Evolutionary conservation across 1,140 invertebrate genomes (phyloP).

Genomic region (Odontomachus brunneus): DNA sequence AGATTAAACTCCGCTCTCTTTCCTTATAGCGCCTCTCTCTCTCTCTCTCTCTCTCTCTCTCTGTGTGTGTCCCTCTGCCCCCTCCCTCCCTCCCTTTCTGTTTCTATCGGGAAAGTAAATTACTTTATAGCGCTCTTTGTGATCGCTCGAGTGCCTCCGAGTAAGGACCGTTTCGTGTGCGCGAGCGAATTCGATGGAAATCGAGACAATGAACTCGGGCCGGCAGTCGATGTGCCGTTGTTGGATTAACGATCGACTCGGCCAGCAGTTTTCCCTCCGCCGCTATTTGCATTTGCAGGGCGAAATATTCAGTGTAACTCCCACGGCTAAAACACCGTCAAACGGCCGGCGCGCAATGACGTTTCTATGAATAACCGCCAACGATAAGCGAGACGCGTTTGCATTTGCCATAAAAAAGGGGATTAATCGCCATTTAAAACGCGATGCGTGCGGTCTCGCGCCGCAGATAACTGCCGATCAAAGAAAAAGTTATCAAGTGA

Average conservation of each 20-base stretch:
- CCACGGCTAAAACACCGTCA: neutral
- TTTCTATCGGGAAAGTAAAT: conserved; percentile 54
- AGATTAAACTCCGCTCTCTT: conserved; percentile 5
- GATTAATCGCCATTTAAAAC: neutral
- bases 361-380: too few relatives aligned
- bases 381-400: too few relatives aligned
- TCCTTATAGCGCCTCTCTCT: neutral
- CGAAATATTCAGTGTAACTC: neutral
- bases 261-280: neutral
- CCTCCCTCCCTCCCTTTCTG: conserved; percentile 35
- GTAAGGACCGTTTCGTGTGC: conserved; percentile 30
- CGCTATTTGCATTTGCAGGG: conserved; percentile 28
- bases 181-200: conserved; percentile 48
- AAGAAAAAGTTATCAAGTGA: conserved; percentile 34
- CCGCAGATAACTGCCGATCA: conserved; percentile 2
- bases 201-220: conserved; percentile 52
- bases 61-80: neutral
- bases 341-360: neutral
- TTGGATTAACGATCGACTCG: conserved; percentile 23
- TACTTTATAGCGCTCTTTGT: conserved; percentile 52
- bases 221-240: conserved; percentile 26
- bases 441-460: too few relatives aligned
- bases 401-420: too few relatives aligned
- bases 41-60: neutral
- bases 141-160: conserved; percentile 42